A percentile compares a stretch with the other conserved stretches of the same genome.
These are phyloP conservation scores for Ommatoiulus sabulosus DNA, from an alignment of 2,888 invertebrate species.

Conservation along the genomic window DNA sequence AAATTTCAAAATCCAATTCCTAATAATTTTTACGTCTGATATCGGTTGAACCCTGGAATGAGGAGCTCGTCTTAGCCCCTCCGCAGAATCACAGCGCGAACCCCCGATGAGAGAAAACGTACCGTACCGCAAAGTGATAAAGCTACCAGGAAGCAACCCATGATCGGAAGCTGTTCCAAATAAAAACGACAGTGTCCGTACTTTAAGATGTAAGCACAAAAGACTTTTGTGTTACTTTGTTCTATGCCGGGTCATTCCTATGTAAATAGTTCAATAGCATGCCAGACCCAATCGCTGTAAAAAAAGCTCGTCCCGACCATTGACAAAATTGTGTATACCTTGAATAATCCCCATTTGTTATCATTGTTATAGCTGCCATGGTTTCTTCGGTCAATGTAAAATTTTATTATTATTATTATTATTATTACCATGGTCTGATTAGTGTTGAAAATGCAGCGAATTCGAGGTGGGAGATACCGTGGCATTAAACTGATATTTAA, in stretches of 20 bases:
- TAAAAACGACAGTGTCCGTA: not conserved
- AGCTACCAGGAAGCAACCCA: not conserved
- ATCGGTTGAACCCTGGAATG: not conserved
- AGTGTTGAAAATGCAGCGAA: not conserved
- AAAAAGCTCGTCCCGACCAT: not conserved
- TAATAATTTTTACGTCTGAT: not conserved
- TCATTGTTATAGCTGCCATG: conserved; percentile 1
- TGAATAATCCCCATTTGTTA: conserved; percentile 1
- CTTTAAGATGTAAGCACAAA: not conserved
- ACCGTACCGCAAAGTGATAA: not conserved
- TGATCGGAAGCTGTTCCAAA: not conserved
- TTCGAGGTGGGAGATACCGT: not conserved
- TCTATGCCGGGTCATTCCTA: conserved; percentile 1
- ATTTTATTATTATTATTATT: not conserved
- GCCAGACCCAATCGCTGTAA: not conserved
- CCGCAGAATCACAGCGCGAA: not conserved
- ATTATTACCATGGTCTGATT: not conserved
- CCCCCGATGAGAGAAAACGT: not conserved
- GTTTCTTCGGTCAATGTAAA: conserved; percentile 1
- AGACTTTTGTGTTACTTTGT: not conserved
- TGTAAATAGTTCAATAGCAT: not conserved
- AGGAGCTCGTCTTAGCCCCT: not conserved
- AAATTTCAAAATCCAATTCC: not conserved
- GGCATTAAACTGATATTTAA: conserved; percentile 1
- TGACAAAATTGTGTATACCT: conserved; percentile 1